These are phyloP conservation scores for Anthopleura xanthogrammica DNA, from an alignment of 92 coral and sea anemone species.

Conservation along the genomic window DNA sequence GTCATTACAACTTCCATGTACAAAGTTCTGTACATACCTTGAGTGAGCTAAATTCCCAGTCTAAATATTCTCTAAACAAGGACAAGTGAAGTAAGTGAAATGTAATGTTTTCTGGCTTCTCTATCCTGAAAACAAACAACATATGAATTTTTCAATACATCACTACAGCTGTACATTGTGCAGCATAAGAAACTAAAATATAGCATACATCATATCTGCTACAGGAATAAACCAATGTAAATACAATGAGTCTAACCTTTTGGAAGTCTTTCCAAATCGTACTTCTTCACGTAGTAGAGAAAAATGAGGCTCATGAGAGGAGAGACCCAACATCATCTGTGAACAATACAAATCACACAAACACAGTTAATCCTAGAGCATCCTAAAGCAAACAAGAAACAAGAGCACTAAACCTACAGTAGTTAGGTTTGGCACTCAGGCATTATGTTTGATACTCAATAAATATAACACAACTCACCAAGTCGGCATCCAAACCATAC, in stretches of 20 bases:
- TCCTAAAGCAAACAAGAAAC: neutral
- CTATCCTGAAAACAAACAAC: conserved; percentile 51
- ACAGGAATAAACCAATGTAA: no score
- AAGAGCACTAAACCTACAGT: no score
- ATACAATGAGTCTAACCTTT: conserved; percentile 49
- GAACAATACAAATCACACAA: neutral
- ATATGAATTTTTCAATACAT: no score
- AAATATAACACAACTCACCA: conserved; percentile 48
- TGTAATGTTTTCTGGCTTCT: conserved; percentile 90
- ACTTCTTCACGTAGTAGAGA: conserved; percentile 93
- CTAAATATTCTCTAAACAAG: conserved; percentile 85
- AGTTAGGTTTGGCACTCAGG: neutral
- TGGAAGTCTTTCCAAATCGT: conserved; percentile 88
- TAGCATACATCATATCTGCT: neutral
- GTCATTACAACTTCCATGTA: no score
- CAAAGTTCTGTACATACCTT: conserved; percentile 51
- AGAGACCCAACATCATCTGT: conserved; percentile 92
- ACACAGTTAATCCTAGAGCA: neutral
- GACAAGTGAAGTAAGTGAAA: conserved; percentile 96
- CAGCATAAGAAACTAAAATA: neutral
- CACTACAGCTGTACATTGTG: no score
- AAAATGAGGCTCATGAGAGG: conserved; percentile 94
- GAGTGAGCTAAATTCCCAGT: conserved; percentile 86
- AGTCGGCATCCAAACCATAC: conserved; percentile 98
- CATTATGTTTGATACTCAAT: no score